These are phyloP conservation scores for Caretta caretta DNA, from an alignment of 2,113 vertebrate genomes.

Conservation along the genomic window DNA sequence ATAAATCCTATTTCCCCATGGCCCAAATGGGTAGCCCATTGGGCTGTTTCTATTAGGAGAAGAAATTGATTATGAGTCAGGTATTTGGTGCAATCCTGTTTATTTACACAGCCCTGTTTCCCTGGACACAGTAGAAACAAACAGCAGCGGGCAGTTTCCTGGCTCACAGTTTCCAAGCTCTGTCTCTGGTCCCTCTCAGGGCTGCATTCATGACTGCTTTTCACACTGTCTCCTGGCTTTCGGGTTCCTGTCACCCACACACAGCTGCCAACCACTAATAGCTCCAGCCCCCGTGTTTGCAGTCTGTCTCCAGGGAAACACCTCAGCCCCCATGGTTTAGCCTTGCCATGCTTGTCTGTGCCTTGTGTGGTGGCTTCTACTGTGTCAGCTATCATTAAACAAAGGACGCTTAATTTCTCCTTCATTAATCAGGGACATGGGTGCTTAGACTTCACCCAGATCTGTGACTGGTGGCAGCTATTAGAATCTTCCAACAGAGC, in stretches of 20 bases:
- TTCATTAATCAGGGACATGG: not conserved
- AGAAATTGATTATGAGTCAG: rapidly evolving
- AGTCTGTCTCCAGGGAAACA: not conserved
- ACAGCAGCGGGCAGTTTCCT: not conserved
- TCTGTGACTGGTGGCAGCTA: not conserved
- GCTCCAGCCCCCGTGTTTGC: not conserved
- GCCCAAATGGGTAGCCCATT: not conserved
- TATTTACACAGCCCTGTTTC: not conserved
- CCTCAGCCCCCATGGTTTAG: not conserved
- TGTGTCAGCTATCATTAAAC: not conserved
- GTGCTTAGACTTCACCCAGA: not conserved
- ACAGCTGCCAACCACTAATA: not conserved
- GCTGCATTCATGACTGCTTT: not conserved
- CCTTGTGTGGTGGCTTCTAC: not conserved
- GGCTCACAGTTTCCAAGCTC: not conserved
- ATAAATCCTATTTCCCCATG: not conserved
- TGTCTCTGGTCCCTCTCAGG: not conserved
- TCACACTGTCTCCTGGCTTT: not conserved
- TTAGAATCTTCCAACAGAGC: not conserved
- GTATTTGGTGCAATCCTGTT: not conserved
- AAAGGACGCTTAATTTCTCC: not conserved
- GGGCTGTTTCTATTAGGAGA: rapidly evolving
- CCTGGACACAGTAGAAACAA: not conserved
- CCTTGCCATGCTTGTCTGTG: not conserved
- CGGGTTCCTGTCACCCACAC: not conserved